Percentiles rank a stretch among this genome's conserved stretches.
Evolutionary conservation across 64 coral and sea anemone species (phyloP).

Genomic region (Porites australiensis): DNA sequence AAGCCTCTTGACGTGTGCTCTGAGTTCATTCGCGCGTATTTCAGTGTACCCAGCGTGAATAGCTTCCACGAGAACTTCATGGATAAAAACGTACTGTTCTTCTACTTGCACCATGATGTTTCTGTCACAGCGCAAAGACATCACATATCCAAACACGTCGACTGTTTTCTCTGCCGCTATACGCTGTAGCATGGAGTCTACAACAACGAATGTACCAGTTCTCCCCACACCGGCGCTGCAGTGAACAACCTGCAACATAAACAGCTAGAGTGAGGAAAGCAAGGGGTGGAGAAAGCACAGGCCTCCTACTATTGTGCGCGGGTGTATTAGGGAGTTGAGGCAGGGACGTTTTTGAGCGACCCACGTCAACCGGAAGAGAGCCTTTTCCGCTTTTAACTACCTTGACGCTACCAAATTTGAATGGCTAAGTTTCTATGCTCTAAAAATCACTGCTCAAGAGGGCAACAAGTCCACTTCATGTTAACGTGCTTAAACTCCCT

Average conservation of each 20-base stretch:
- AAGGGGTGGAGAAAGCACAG: too few relatives aligned
- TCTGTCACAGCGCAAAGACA: slow-evolving; percentile 79
- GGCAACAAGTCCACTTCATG: too few relatives aligned
- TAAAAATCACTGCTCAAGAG: too few relatives aligned
- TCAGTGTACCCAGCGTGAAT: slow-evolving; percentile 90
- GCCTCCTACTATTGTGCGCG: too few relatives aligned
- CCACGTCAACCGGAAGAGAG: too few relatives aligned
- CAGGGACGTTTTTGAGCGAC: too few relatives aligned
- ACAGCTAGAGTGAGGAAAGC: neutral
- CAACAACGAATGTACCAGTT: slow-evolving; percentile 91
- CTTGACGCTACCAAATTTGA: too few relatives aligned
- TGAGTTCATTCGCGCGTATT: slow-evolving; percentile 78
- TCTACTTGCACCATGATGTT: slow-evolving; percentile 95
- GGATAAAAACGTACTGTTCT: slow-evolving; percentile 95
- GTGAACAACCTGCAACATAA: slow-evolving; percentile 70
- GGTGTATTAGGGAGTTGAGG: too few relatives aligned
- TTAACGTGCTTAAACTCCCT: too few relatives aligned
- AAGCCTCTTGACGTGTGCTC: slow-evolving; percentile 54
- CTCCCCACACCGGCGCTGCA: slow-evolving; percentile 86
- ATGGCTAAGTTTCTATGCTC: too few relatives aligned
- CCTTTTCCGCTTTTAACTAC: too few relatives aligned
- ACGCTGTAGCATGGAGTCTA: slow-evolving; percentile 88
- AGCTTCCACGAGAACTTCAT: slow-evolving; percentile 85
- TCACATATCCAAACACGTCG: slow-evolving; percentile 89
- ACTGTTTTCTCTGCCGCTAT: slow-evolving; percentile 75